Base-by-base conservation (phyloP, 1,140 invertebrate genomes). In the Cecropterus lyciades region DNA sequence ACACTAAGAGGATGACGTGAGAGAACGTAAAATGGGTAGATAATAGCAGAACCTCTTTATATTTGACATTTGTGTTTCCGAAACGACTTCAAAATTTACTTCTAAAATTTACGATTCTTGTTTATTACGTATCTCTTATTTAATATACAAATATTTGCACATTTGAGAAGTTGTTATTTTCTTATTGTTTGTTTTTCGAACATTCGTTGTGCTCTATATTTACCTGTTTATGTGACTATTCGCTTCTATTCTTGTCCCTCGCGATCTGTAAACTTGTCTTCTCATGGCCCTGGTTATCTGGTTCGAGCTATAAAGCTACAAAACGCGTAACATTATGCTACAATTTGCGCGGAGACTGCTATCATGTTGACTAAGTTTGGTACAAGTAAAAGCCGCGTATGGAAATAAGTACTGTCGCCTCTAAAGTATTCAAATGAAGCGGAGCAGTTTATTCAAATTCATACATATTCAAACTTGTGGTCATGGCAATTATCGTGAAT, bases 21-120 rank as follows among this genome's bases (percentile, higher is more conserved):
- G 46, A 51, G 59, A 62, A 62, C 59, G 59, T 62, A 62, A 62
- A 62, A 62, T 62, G 46, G 59, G 30, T 62, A 62, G 46, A 51
- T 62, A 62, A 62, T 62, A 62, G 59, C 46, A 62, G 33, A 62
- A 17, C 59, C 59, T 62, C 33, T 62, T 62, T 62, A 62, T 62
- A 62, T 62, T 62, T 62, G 59, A 62, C 59, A 42, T 62, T 62
- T 62, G 59, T 62, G 48, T 51, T 62, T 62, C 33, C 20, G 46
- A 62, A 62, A 62, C 33, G 59, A 51, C 59, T 62, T 62, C 17
- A 62, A 62, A 62, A 37, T 49, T 60, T 62, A 51, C 46, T 62
- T 62, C 46, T 51, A 13, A 42, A 62, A 62, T 42, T 62, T 62
- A 62, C 46, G 46, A 62, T 51, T 24, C 30, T 51, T 42, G 16